Evolutionary conservation across 1,140 invertebrate species (phyloP).

Genomic region (Heliconius himera): DNA sequence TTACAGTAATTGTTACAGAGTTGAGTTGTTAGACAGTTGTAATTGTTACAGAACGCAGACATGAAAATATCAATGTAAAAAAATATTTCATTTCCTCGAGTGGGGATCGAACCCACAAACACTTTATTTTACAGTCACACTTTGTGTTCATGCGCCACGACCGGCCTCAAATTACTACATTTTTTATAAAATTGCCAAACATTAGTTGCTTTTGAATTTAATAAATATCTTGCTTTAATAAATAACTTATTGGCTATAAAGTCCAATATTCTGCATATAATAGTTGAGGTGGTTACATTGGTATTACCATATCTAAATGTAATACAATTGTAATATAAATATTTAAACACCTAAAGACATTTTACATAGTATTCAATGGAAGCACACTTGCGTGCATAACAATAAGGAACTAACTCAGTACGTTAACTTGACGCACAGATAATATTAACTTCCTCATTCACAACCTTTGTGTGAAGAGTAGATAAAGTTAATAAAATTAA

Average conservation of each 20-base stretch:
- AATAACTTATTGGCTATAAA: background rate
- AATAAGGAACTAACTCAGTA: conserved; percentile 1
- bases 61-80: too few relatives aligned
- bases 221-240: background rate
- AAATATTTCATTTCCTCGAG: too few relatives aligned
- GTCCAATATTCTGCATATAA: background rate
- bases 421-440: conserved; percentile 10
- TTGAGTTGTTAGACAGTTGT: too few relatives aligned
- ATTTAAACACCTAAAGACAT: background rate
- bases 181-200: background rate
- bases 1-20: too few relatives aligned
- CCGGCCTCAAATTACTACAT: too few relatives aligned
- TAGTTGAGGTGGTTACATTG: background rate
- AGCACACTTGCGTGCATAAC: conserved; percentile 18
- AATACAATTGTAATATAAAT: background rate
- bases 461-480: background rate
- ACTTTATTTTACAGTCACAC: too few relatives aligned
- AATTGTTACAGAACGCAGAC: too few relatives aligned
- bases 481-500: background rate
- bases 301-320: background rate
- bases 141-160: too few relatives aligned
- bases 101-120: too few relatives aligned
- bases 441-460: conserved; percentile 13
- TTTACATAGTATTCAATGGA: conserved; percentile 22
- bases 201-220: background rate